These are phyloP conservation scores for Hololepta plana DNA, from an alignment of 2,888 invertebrate species.

Conservation along the genomic window DNA sequence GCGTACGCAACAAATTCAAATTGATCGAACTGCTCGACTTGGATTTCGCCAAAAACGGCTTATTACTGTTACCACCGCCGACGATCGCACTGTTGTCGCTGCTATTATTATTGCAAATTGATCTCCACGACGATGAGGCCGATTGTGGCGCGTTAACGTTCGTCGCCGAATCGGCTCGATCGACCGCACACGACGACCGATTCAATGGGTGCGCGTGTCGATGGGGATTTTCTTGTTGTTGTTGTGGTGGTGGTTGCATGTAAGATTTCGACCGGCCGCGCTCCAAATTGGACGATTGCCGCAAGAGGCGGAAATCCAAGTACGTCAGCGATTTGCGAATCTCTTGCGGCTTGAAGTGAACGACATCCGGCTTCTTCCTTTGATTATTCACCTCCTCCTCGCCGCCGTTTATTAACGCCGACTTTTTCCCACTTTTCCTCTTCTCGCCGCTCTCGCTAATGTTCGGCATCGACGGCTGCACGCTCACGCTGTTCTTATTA, in stretches of 20 bases:
- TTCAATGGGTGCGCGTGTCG: conserved; percentile 6
- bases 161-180: conserved; percentile 12
- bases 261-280: conserved; percentile 19
- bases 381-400: conserved; percentile 11
- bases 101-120: no score
- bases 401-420: no score
- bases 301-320: conserved; percentile 22
- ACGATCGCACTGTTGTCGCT: no score
- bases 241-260: no score
- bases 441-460: conserved; percentile 16
- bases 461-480: conserved; percentile 17
- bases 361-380: conserved; percentile 4
- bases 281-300: conserved; percentile 28
- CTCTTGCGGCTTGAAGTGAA: conserved; percentile 7
- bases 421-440: conserved; percentile 15
- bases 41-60: conserved; percentile 24
- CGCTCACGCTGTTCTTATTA: conserved; percentile 10
- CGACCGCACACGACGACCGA: conserved; percentile 11
- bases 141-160: no score
- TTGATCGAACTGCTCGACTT: conserved; percentile 29
- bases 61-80: conserved; percentile 10
- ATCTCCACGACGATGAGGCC: no score
- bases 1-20: conserved; percentile 21
- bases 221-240: conserved; percentile 4
- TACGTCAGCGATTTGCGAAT: conserved; percentile 14